Conservation (phyloP, 2,113 vertebrate genomes). For the Callipepla squamata region DNA sequence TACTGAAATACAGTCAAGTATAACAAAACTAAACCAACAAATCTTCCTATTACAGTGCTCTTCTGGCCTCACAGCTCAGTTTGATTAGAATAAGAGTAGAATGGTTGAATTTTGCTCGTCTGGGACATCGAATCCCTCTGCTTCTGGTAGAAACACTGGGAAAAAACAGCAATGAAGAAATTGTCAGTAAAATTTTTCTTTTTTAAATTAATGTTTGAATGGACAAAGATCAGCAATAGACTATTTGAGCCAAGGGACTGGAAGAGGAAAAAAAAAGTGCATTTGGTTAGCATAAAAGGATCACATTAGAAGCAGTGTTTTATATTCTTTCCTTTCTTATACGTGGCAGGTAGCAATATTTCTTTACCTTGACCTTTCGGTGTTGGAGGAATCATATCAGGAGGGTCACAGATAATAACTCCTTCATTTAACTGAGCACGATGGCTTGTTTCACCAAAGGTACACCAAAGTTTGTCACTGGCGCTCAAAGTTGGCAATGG, state of each 20-base stretch:
- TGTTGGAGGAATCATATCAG: slow-evolving; percentile 64
- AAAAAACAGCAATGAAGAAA: not conserved
- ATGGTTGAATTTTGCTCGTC: not conserved
- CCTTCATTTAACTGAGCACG: slow-evolving; percentile 27
- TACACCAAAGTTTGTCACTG: slow-evolving; percentile 71
- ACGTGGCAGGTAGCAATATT: not conserved
- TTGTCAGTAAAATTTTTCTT: not conserved
- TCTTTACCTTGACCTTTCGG: slow-evolving; percentile 77
- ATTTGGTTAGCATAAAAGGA: not conserved
- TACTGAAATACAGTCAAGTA: not conserved
- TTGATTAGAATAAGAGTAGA: not conserved
- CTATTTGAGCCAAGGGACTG: not conserved
- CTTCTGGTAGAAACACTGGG: not conserved
- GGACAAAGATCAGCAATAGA: not conserved
- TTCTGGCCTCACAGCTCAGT: not conserved
- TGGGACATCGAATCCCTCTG: not conserved
- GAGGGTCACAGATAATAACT: slow-evolving; percentile 68
- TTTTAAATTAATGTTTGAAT: not conserved
- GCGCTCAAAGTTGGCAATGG: slow-evolving; percentile 72
- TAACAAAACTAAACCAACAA: not conserved
- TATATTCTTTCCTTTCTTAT: not conserved
- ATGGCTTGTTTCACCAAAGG: slow-evolving; percentile 62
- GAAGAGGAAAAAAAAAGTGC: not conserved
- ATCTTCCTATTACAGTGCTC: not conserved
- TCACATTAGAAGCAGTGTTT: not conserved